A percentile compares a stretch with the other conserved stretches of the same genome.
Evolutionary conservation across 2,113 vertebrate genomes (phyloP).

Genomic region (Hippocampus abdominalis): DNA sequence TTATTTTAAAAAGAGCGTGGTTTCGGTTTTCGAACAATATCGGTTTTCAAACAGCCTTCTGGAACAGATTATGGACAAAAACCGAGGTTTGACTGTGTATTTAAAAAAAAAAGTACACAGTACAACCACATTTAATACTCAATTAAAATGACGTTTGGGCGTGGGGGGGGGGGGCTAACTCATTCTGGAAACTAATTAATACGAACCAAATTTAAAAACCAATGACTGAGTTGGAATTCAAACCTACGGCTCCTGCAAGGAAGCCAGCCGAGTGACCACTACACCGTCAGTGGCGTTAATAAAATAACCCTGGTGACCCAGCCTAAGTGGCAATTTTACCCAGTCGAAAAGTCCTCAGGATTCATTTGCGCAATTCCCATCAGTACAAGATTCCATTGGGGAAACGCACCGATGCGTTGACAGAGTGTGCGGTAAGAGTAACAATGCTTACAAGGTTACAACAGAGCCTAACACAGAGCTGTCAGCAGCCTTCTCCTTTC

Average conservation of each 20-base stretch:
- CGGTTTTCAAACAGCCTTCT: too few relatives aligned
- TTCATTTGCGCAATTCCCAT: conserved; percentile 14
- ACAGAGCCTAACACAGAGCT: conserved; percentile 25
- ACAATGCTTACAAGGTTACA: conserved; percentile 14
- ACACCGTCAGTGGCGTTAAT: background rate
- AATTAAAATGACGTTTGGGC: too few relatives aligned
- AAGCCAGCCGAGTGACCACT: background rate
- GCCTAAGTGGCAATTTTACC: background rate
- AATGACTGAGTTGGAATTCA: background rate
- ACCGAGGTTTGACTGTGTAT: too few relatives aligned
- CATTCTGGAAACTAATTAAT: too few relatives aligned
- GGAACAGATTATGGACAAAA: too few relatives aligned
- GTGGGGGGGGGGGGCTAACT: too few relatives aligned
- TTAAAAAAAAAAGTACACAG: too few relatives aligned
- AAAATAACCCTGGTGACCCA: background rate
- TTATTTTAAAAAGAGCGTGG: too few relatives aligned
- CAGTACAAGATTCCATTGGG: conserved; percentile 10
- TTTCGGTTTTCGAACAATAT: too few relatives aligned
- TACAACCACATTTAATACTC: too few relatives aligned
- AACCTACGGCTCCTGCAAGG: background rate
- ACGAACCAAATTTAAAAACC: too few relatives aligned
- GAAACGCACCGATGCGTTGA: background rate
- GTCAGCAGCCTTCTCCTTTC: background rate
- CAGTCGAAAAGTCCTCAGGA: background rate
- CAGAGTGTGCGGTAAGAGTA: conserved; percentile 6